Conservation (phyloP, 1,140 invertebrate species). For the Pachypeltis micranthus region DNA sequence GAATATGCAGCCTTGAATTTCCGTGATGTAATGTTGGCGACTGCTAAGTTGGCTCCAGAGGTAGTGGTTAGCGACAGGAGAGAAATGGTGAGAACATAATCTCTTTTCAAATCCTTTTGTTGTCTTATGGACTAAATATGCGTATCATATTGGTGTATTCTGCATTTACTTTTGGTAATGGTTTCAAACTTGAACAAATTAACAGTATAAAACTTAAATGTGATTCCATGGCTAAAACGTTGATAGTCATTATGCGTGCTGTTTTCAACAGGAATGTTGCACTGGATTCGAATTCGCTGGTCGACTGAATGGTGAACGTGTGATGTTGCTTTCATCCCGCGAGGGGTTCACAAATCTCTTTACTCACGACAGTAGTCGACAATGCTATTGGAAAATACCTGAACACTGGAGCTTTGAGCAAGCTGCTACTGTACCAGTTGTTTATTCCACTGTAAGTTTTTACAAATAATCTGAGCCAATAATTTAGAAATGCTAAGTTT, state of each 20-base stretch:
- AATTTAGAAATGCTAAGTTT: no score
- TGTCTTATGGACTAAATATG: no score
- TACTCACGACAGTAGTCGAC: slow-evolving; percentile 18
- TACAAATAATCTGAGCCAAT: no score
- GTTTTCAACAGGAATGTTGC: slow-evolving; percentile 47
- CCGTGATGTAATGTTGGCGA: slow-evolving; percentile 64
- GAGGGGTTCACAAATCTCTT: not conserved
- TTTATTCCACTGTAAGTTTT: slow-evolving; percentile 59
- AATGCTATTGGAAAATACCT: slow-evolving; percentile 65
- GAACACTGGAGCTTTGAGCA: slow-evolving; percentile 72
- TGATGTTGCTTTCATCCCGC: slow-evolving; percentile 50
- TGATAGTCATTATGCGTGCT: no score
- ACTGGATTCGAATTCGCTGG: slow-evolving; percentile 68
- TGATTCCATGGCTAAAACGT: no score
- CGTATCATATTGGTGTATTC: no score
- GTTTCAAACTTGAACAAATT: no score
- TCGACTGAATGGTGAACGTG: slow-evolving; percentile 39
- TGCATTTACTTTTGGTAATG: no score
- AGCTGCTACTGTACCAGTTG: slow-evolving; percentile 76
- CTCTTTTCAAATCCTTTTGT: no score
- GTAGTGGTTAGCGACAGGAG: slow-evolving; percentile 42
- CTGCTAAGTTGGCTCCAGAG: slow-evolving; percentile 55
- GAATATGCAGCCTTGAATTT: slow-evolving; percentile 61
- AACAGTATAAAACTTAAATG: no score
- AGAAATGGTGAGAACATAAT: slow-evolving; percentile 38